Percentiles rank a stretch among this genome's conserved stretches.
These are phyloP conservation scores for Raja brachyura DNA, from an alignment of 2,113 vertebrate species.

Conservation along the genomic window DNA sequence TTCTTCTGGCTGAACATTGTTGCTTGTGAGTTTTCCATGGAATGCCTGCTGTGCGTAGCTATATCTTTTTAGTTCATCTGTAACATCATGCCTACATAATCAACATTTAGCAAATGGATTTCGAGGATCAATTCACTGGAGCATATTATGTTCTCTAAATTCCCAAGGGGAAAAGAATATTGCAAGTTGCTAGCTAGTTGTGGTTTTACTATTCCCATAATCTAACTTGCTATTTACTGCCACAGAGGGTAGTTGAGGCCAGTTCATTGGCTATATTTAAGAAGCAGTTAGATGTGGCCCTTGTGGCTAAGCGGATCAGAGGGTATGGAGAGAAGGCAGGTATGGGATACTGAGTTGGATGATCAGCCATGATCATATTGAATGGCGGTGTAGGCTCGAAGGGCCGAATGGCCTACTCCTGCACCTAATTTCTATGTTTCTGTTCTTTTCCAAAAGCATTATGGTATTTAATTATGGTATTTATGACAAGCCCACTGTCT, in stretches of 20 bases:
- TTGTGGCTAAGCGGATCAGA: too few species aligned
- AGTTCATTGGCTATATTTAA: too few species aligned
- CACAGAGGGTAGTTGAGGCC: too few species aligned
- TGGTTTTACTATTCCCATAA: not conserved
- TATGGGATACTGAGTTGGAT: too few species aligned
- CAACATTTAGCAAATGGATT: not conserved
- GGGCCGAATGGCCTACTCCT: too few species aligned
- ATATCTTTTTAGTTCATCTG: not conserved
- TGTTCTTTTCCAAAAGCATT: not conserved
- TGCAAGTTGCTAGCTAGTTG: not conserved
- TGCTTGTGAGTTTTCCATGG: not conserved
- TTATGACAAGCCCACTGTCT: too few species aligned
- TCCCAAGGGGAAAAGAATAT: not conserved
- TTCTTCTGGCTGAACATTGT: not conserved
- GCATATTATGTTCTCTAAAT: not conserved
- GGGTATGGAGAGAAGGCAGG: too few species aligned
- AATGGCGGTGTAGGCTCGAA: too few species aligned
- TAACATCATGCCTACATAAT: not conserved
- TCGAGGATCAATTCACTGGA: not conserved
- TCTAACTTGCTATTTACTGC: not conserved
- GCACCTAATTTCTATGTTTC: too few species aligned
- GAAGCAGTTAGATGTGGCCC: too few species aligned
- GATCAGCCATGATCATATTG: too few species aligned
- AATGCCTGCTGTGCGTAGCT: not conserved
- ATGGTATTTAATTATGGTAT: not conserved